These are phyloP conservation scores for Thera britannica DNA, from an alignment of 2,888 invertebrate genomes.

Conservation along the genomic window DNA sequence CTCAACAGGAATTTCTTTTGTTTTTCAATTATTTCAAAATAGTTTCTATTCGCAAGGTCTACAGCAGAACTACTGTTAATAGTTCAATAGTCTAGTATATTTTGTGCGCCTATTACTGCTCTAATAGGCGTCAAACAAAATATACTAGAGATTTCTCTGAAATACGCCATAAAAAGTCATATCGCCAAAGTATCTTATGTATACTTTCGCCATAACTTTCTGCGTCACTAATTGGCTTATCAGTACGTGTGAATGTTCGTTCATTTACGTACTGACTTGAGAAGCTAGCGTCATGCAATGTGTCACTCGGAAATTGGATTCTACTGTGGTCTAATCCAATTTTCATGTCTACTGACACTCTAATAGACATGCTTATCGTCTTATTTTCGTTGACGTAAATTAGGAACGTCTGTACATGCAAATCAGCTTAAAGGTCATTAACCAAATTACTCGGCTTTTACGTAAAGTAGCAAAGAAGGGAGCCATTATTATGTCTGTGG, in stretches of 20 bases:
- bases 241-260: slow-evolving; percentile 13
- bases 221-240: slow-evolving; percentile 54
- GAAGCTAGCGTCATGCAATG: slow-evolving; percentile 22
- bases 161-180: slow-evolving; percentile 1
- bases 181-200: neutral
- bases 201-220: slow-evolving; percentile 14
- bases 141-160: too few relatives aligned
- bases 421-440: slow-evolving; percentile 18
- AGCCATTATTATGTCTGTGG: too few relatives aligned
- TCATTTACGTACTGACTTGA: slow-evolving; percentile 6
- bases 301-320: slow-evolving; percentile 36
- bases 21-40: too few relatives aligned
- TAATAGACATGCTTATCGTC: neutral
- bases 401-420: neutral
- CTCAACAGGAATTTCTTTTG: too few relatives aligned
- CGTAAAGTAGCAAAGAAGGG: too few relatives aligned
- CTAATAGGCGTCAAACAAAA: too few relatives aligned
- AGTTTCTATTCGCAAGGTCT: too few relatives aligned
- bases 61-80: too few relatives aligned
- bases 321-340: slow-evolving; percentile 33
- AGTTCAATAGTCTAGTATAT: too few relatives aligned
- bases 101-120: too few relatives aligned
- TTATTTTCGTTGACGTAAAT: slow-evolving; percentile 7
- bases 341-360: slow-evolving; percentile 11
- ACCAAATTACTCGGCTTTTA: neutral